These are phyloP conservation scores for Amphiura filiformis DNA, from an alignment of 35 echinoderm and acorn worm genomes.

Conservation along the genomic window DNA sequence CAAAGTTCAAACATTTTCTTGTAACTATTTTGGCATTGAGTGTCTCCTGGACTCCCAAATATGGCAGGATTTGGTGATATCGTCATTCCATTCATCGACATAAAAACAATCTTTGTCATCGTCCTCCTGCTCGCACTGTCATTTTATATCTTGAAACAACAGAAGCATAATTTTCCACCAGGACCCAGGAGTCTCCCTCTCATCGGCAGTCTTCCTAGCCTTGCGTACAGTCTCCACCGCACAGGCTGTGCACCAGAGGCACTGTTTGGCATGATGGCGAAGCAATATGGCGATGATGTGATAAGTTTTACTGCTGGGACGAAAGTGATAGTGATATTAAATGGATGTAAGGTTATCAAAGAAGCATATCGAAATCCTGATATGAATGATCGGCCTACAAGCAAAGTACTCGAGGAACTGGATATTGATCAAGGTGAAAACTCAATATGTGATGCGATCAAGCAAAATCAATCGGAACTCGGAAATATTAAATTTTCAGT, in stretches of 20 bases:
- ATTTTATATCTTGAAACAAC: neutral
- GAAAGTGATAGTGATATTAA: neutral
- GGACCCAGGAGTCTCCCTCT: neutral
- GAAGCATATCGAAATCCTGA: neutral
- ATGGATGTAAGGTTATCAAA: neutral
- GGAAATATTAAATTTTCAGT: too few relatives aligned
- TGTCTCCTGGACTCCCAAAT: too few relatives aligned
- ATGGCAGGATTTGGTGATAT: too few relatives aligned
- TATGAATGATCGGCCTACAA: neutral
- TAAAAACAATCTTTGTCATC: neutral
- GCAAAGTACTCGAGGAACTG: neutral
- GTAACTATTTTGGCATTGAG: too few relatives aligned
- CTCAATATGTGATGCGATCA: too few relatives aligned
- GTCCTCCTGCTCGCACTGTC: neutral
- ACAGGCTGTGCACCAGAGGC: neutral
- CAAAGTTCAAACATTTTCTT: too few relatives aligned
- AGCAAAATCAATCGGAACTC: too few relatives aligned
- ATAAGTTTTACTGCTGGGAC: neutral
- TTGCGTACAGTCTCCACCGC: neutral
- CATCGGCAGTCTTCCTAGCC: neutral
- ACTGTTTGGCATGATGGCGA: neutral
- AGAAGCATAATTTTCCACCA: neutral
- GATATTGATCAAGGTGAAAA: neutral
- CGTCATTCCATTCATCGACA: neutral
- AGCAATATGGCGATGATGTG: neutral